phyloP scores from a whole-genome alignment of 2,888 invertebrate species.

The Lissonota sp. region DNA sequence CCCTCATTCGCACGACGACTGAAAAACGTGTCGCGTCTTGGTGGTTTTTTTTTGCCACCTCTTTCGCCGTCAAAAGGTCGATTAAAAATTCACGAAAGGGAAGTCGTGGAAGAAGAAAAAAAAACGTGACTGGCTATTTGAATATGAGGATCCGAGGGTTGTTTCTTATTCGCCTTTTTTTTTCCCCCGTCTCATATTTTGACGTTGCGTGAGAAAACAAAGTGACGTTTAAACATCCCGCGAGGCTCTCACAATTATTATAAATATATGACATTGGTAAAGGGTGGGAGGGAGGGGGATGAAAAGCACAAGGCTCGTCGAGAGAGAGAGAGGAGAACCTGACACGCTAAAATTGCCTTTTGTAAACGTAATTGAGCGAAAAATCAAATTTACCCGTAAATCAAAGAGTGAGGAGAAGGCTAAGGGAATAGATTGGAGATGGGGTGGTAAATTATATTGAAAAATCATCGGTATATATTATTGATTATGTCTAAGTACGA shows the following conservation, averaged over 20 bases:
- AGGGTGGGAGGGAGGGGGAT: neutral
- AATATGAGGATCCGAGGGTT: neutral
- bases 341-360: conserved; percentile 79
- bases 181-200: neutral
- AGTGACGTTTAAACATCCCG: conserved; percentile 44
- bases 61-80: neutral
- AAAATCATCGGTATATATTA: conserved; percentile 75
- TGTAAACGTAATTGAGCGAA: conserved; percentile 82
- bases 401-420: conserved; percentile 69
- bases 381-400: conserved; percentile 81
- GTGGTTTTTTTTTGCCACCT: neutral
- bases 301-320: neutral
- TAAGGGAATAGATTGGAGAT: conserved; percentile 22
- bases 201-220: conserved; percentile 57
- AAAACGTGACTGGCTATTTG: conserved; percentile 57
- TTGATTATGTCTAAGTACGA: conserved; percentile 63
- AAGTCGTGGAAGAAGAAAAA: conserved; percentile 12
- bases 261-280: conserved; percentile 8
- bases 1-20: neutral
- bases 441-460: conserved; percentile 67
- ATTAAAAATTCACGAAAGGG: conserved; percentile 54
- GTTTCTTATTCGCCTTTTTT: neutral
- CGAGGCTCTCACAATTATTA: conserved; percentile 10
- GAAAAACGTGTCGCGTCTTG: conserved; percentile 1
- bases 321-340: conserved; percentile 41